Evolutionary conservation across 2,888 invertebrate species (phyloP).

Genomic region (Himalopsyche kuldschensis): DNA sequence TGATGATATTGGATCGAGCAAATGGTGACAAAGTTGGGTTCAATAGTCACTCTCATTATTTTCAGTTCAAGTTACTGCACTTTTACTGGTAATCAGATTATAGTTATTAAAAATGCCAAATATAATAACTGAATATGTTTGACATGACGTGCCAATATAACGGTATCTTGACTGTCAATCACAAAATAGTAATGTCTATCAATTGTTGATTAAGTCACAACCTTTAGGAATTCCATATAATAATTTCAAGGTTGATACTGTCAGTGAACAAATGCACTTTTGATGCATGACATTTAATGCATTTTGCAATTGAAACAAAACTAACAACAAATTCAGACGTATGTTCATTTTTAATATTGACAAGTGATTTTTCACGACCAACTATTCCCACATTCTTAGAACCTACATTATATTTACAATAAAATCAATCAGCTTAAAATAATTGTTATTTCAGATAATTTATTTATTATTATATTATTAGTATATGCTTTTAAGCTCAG

Average conservation of each 20-base stretch:
- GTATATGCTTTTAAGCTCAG: no score
- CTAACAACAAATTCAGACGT: neutral
- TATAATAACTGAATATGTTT: neutral
- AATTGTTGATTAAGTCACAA: neutral
- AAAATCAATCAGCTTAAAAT: no score
- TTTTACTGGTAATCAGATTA: no score
- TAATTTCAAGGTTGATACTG: neutral
- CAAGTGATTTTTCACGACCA: neutral
- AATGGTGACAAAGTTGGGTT: no score
- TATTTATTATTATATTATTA: no score
- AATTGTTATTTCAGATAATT: no score
- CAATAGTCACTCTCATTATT: no score
- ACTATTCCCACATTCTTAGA: neutral
- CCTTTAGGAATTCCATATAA: neutral
- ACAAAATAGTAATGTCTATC: neutral
- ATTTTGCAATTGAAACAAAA: neutral
- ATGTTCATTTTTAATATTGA: neutral
- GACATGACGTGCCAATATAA: neutral
- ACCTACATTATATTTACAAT: no score
- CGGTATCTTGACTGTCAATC: neutral
- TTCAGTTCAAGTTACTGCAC: no score
- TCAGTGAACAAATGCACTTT: neutral
- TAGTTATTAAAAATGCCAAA: no score
- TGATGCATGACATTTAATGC: slow-evolving; percentile 1
- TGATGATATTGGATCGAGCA: no score